Evolutionary conservation across 2,797 vertebrate species (phyloP).

Genomic region (Eremophila alpestris): DNA sequence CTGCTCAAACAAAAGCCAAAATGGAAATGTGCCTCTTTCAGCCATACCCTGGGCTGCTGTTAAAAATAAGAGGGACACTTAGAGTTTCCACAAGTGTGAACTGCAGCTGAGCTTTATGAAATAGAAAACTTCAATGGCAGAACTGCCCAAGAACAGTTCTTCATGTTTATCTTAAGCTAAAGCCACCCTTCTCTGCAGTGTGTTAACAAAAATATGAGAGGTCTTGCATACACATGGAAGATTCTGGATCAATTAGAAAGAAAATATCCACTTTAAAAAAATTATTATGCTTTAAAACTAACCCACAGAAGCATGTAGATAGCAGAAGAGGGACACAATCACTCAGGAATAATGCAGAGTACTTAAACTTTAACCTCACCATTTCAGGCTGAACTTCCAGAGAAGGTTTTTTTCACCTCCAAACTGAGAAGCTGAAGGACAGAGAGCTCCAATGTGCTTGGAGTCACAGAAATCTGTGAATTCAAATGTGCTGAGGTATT

Average conservation of each 20-base stretch:
- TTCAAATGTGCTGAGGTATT: conserved; percentile 36
- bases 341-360: background rate
- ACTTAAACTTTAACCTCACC: background rate
- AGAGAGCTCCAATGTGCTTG: background rate
- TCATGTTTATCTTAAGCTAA: conserved; percentile 24
- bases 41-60: conserved; percentile 70
- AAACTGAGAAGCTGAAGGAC: background rate
- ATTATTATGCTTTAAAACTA: background rate
- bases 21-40: conserved; percentile 73
- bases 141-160: conserved; percentile 38
- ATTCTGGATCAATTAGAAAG: background rate
- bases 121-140: conserved; percentile 46
- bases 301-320: background rate
- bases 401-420: background rate
- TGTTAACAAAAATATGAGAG: background rate
- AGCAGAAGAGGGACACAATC: background rate
- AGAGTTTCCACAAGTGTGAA: conserved; percentile 75
- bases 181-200: background rate
- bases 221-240: background rate
- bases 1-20: conserved; percentile 79
- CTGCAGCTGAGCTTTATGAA: conserved; percentile 73
- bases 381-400: background rate
- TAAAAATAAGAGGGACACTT: conserved; percentile 75
- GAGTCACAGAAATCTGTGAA: background rate
- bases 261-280: background rate